phyloP scores from a whole-genome alignment of 2,888 invertebrate species.

The Caenorhabditis panamensis region DNA sequence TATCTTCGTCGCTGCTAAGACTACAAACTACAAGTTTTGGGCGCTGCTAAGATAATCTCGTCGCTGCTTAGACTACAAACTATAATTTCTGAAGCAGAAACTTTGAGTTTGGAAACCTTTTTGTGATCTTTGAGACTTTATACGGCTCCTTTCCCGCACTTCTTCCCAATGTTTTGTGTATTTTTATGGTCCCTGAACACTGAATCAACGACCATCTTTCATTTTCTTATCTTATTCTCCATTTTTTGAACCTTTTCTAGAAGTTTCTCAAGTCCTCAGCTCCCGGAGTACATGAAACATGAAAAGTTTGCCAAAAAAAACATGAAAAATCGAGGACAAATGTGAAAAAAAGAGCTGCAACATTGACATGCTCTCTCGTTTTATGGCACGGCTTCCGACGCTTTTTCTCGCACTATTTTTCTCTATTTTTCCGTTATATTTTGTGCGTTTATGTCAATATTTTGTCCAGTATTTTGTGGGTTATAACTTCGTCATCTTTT shows the following conservation, averaged over 20 bases:
- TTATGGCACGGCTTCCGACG: neutral
- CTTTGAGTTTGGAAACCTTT: too few relatives aligned
- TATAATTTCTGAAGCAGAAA: slow-evolving; percentile 1
- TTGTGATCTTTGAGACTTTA: neutral
- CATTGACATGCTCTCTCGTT: neutral
- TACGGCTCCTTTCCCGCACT: neutral
- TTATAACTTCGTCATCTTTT: neutral
- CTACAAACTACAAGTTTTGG: neutral
- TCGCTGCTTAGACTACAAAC: slow-evolving; percentile 4
- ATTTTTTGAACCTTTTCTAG: too few relatives aligned
- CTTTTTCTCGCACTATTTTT: neutral
- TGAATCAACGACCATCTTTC: neutral
- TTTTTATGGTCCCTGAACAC: neutral
- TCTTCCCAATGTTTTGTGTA: neutral
- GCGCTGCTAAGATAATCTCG: too few relatives aligned
- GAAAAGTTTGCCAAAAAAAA: neutral
- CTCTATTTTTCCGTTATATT: neutral
- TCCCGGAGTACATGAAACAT: too few relatives aligned
- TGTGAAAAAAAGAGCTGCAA: neutral
- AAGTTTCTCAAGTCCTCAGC: too few relatives aligned
- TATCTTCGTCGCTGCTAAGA: neutral
- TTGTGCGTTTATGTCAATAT: neutral
- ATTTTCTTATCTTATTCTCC: neutral
- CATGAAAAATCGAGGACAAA: neutral
- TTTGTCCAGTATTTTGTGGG: too few relatives aligned